These are phyloP conservation scores for Ichneumon xanthorius DNA, from an alignment of 2,888 invertebrate species.

Conservation along the genomic window DNA sequence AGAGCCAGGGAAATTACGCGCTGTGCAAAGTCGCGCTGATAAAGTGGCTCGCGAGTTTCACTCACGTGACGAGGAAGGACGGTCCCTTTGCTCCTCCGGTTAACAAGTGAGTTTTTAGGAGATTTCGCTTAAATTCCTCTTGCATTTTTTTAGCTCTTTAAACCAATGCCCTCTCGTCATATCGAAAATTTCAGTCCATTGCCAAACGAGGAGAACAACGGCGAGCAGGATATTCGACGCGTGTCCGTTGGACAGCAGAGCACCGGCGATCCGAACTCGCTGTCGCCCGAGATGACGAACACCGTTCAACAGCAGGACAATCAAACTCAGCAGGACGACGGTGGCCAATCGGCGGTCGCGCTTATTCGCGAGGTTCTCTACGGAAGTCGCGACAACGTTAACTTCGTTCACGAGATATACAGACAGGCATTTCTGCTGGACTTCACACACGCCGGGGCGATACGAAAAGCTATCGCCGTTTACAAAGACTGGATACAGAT, in stretches of 20 bases:
- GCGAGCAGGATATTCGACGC: slow-evolving; percentile 83
- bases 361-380: slow-evolving; percentile 96
- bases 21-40: slow-evolving; percentile 94
- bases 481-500: slow-evolving; percentile 98
- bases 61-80: slow-evolving; percentile 90
- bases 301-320: slow-evolving; percentile 76
- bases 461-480: slow-evolving; percentile 94
- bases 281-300: slow-evolving; percentile 77
- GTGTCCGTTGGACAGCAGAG: slow-evolving; percentile 83
- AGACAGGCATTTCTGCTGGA: slow-evolving; percentile 96
- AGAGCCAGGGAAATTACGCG: slow-evolving; percentile 86
- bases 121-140: background rate
- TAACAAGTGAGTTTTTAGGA: slow-evolving; percentile 75
- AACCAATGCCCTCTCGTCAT: background rate
- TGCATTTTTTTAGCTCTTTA: background rate
- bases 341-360: slow-evolving; percentile 86
- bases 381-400: slow-evolving; percentile 94
- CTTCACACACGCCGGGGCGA: slow-evolving; percentile 94
- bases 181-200: slow-evolving; percentile 77
- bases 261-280: slow-evolving; percentile 79
- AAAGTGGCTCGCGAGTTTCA: slow-evolving; percentile 95
- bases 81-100: slow-evolving; percentile 83
- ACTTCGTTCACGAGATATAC: slow-evolving; percentile 97
- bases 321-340: slow-evolving; percentile 79
- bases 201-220: slow-evolving; percentile 83